Percentiles rank a stretch among this genome's conserved stretches.
These are phyloP conservation scores for Nanorana parkeri DNA, from an alignment of 2,113 vertebrate species.

Conservation along the genomic window DNA sequence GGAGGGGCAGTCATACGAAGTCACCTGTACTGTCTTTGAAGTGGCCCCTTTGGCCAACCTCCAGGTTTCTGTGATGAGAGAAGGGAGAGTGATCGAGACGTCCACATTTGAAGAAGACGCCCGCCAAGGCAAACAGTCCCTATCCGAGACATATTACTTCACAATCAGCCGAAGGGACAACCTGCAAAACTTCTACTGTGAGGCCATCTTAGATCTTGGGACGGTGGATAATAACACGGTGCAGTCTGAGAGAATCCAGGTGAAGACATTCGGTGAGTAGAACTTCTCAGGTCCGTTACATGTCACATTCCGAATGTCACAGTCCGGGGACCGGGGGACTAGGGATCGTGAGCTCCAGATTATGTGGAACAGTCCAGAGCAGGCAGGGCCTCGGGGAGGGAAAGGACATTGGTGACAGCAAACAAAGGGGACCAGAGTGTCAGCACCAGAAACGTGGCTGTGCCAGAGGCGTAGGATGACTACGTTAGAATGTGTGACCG, in stretches of 20 bases:
- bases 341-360: too few species aligned
- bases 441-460: too few species aligned
- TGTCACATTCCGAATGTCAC: too few species aligned
- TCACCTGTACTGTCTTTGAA: constrained; percentile 4
- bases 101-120: background rate
- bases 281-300: background rate
- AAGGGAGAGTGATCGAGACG: background rate
- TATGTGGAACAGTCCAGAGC: too few species aligned
- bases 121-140: background rate
- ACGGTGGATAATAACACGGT: background rate
- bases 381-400: too few species aligned
- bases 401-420: too few species aligned
- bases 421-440: too few species aligned
- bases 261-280: constrained; percentile 5
- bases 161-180: background rate
- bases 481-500: too few species aligned
- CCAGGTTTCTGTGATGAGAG: background rate
- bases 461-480: too few species aligned
- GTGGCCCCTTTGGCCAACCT: constrained; percentile 22
- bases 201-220: background rate
- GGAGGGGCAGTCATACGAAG: background rate
- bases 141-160: background rate
- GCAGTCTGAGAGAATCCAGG: background rate
- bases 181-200: constrained; percentile 1
- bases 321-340: too few species aligned